Percentiles rank a stretch among this genome's conserved stretches.
These are phyloP conservation scores for Synergus gifuensis DNA, from an alignment of 2,888 invertebrate genomes.

Conservation along the genomic window DNA sequence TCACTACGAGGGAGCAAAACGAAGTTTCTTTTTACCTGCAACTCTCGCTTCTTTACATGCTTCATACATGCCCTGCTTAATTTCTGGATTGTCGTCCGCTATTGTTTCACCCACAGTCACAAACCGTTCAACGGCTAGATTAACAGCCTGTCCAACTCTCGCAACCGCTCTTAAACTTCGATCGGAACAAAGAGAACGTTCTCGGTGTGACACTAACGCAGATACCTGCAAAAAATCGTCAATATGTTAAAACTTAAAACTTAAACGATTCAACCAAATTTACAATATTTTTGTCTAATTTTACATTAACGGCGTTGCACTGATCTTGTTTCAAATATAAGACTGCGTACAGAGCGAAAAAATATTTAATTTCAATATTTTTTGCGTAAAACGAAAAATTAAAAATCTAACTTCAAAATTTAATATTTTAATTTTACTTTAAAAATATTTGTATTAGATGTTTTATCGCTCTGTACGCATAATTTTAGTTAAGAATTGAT, in stretches of 20 bases:
- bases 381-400: too few species aligned
- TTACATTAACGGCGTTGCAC: too few species aligned
- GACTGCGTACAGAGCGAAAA: too few species aligned
- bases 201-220: conserved; percentile 91
- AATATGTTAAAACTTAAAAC: conserved; percentile 48
- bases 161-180: conserved; percentile 87
- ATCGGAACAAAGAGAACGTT: conserved; percentile 80
- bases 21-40: conserved; percentile 87
- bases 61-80: conserved; percentile 98
- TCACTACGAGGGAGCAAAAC: neutral
- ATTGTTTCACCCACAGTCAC: conserved; percentile 99
- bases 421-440: too few species aligned
- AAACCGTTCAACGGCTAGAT: conserved; percentile 97
- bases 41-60: conserved; percentile 98
- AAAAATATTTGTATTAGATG: too few species aligned
- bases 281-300: too few species aligned
- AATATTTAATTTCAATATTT: too few species aligned
- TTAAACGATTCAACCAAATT: too few species aligned
- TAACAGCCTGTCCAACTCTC: conserved; percentile 96
- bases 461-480: too few species aligned
- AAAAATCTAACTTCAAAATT: too few species aligned
- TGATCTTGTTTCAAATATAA: too few species aligned
- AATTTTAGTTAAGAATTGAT: too few species aligned
- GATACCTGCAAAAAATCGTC: conserved; percentile 85
- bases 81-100: conserved; percentile 98